Evolutionary conservation across 2,113 vertebrate genomes (phyloP).

Genomic region (Elachura formosa): DNA sequence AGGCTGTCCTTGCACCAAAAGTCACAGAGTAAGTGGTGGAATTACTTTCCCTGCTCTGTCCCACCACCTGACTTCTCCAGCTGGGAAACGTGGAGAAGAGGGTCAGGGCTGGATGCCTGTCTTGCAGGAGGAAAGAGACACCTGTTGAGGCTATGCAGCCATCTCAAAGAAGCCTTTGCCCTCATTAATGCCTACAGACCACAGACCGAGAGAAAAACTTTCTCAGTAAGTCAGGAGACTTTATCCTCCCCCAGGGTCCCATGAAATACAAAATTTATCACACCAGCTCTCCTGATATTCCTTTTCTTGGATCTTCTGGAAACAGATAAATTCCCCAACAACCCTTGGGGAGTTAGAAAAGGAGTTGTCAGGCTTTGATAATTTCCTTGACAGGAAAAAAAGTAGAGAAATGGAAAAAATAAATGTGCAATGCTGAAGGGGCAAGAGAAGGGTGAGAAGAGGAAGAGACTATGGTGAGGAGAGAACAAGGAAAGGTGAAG

Average conservation of each 20-base stretch:
- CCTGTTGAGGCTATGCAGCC: background rate
- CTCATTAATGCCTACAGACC: background rate
- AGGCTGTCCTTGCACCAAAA: background rate
- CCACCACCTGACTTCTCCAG: fast-evolving
- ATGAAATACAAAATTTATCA: background rate
- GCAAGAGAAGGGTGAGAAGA: background rate
- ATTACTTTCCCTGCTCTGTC: background rate
- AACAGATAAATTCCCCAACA: background rate
- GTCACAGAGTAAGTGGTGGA: background rate
- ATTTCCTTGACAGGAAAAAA: background rate
- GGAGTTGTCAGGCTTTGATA: background rate
- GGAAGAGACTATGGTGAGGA: background rate
- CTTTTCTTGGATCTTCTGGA: background rate
- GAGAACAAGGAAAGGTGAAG: constrained; percentile 35
- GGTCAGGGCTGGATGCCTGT: background rate
- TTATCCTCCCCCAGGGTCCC: background rate
- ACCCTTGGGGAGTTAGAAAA: background rate
- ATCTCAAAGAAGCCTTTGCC: background rate
- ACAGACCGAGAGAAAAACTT: background rate
- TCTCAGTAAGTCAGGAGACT: background rate
- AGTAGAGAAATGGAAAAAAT: background rate
- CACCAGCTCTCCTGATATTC: background rate
- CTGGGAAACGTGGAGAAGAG: fast-evolving
- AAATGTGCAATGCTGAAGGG: background rate
- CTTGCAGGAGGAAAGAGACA: background rate